These are phyloP conservation scores for Ochropacha duplaris DNA, from an alignment of 2,888 invertebrate species.

Conservation along the genomic window DNA sequence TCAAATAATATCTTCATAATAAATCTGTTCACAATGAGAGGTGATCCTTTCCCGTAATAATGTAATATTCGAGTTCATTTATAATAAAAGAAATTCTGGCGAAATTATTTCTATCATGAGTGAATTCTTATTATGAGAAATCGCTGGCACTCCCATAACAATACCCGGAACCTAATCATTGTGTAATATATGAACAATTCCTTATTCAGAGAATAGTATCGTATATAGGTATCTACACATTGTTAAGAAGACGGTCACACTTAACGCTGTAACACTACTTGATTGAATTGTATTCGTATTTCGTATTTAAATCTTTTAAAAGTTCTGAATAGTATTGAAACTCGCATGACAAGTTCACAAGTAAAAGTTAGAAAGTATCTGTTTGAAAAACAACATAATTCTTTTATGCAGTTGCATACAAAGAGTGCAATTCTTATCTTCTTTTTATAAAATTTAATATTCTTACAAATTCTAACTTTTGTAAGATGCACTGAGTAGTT, in stretches of 20 bases:
- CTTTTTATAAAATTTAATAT: neutral
- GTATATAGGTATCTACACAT: conserved; percentile 7
- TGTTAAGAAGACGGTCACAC: too few species aligned
- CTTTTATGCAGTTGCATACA: neutral
- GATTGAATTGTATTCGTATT: too few species aligned
- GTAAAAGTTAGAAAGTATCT: neutral
- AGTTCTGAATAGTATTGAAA: neutral
- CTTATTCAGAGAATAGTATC: conserved; percentile 26
- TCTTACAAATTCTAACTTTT: neutral
- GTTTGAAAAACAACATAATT: neutral
- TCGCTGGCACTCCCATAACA: conserved; percentile 29
- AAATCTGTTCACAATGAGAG: neutral
- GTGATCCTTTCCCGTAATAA: neutral
- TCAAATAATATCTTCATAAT: neutral
- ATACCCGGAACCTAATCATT: conserved; percentile 41
- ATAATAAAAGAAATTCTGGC: conserved; percentile 8
- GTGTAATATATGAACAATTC: conserved; percentile 42
- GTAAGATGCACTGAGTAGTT: neutral
- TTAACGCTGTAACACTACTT: too few species aligned
- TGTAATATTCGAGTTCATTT: conserved; percentile 2
- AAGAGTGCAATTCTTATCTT: neutral
- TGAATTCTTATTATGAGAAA: conserved; percentile 33
- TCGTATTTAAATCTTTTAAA: too few species aligned
- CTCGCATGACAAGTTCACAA: too few species aligned
- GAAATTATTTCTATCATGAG: conserved; percentile 26